Base-by-base conservation (phyloP, 2,888 invertebrate species). In the Endomychus coccineus region DNA sequence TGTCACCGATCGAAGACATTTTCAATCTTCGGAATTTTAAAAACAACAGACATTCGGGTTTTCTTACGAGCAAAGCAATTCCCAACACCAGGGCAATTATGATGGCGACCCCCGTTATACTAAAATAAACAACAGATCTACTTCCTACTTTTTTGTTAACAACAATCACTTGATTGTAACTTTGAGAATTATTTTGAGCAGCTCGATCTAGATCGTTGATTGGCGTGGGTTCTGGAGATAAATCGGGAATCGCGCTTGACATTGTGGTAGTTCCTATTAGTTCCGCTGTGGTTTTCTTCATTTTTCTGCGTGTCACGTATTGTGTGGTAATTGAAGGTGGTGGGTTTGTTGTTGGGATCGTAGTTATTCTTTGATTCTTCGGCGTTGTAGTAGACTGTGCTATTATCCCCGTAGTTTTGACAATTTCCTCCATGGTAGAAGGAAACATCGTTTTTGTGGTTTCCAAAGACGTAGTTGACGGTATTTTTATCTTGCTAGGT, bases 1-100 rank as follows among this genome's bases (percentile, higher is more conserved):
- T 63, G 28, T 60, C 60, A 2, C 59, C 58, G 11, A 44, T 44
- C 1, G 50, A 44, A 3, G 48, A 31, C 12, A 23, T 32, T 15
- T 36, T 36, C 7, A 36, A 25, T 24, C 25, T 9, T 16, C 36
- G 27, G 5, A 25, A 29, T 24, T 22, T 16, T 16, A 5, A n/a
- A n/a, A n/a, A n/a, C n/a, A n/a, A n/a, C n/a, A n/a, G n/a, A 12
- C 10, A 7, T 16, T 10, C 7, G 29, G 6, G 7, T 30, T 15
- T 15, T 24, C 11, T 16, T 30, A 3, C 15, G 11, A 3, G n/a
- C n/a, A 25, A 6, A 7, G 23, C n/a, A 3, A 32, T 3, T 9
- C 15, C 11, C 15, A 22, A 22, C 9, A 24, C 11, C 7, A 12
- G 21, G 14, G 7, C 14, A 1, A 25, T 17, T 5, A 37, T 16